These are phyloP conservation scores for Pteromalus puparum DNA, from an alignment of 1,140 invertebrate genomes.

Conservation along the genomic window DNA sequence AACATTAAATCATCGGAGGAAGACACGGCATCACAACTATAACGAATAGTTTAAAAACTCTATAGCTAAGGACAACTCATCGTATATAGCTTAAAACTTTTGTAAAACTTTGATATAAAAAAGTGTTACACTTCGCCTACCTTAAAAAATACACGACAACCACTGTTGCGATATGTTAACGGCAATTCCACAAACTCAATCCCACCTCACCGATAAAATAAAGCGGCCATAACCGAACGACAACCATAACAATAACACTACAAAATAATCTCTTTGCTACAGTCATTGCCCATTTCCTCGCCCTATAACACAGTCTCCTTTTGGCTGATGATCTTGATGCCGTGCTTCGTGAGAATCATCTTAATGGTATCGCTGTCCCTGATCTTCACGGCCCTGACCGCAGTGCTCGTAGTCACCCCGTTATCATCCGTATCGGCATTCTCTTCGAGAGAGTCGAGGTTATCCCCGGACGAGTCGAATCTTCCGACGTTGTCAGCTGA, in stretches of 20 bases:
- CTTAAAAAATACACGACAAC: no score
- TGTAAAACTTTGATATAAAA: neutral
- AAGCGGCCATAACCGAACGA: constrained; percentile 46
- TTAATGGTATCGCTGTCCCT: constrained; percentile 82
- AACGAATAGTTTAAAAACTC: neutral
- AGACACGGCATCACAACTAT: neutral
- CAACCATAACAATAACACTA: constrained; percentile 27
- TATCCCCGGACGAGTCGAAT: constrained; percentile 66
- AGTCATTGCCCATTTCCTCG: constrained; percentile 46
- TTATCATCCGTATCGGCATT: constrained; percentile 52
- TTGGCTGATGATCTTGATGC: constrained; percentile 85
- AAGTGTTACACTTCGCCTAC: neutral
- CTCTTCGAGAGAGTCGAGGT: constrained; percentile 62
- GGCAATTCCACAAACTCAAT: constrained; percentile 18
- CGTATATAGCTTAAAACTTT: neutral
- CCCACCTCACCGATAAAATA: constrained; percentile 25
- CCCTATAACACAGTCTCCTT: constrained; percentile 83
- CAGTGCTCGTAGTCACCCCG: constrained; percentile 31
- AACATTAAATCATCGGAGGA: neutral
- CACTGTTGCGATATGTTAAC: neutral
- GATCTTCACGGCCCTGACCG: constrained; percentile 64
- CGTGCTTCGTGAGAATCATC: constrained; percentile 83
- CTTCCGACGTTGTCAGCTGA: constrained; percentile 68
- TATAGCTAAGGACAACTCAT: neutral
- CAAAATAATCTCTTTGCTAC: constrained; percentile 45